These are phyloP conservation scores for Myotis myotis DNA, from an alignment of 2,797 vertebrate species.

Conservation along the genomic window DNA sequence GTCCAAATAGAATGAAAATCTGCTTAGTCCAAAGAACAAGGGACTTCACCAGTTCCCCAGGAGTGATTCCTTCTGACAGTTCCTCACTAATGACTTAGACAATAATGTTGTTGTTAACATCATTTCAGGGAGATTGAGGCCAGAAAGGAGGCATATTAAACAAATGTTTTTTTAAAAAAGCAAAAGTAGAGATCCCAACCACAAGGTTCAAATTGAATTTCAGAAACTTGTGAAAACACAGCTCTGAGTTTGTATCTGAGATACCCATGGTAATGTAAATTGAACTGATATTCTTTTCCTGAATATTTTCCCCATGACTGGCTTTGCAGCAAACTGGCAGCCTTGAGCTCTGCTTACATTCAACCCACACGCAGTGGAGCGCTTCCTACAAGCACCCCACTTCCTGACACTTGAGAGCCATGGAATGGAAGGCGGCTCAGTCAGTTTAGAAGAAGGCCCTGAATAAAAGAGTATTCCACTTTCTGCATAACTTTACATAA, in stretches of 20 bases:
- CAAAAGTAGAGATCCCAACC: not conserved
- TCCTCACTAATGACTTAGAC: conserved; percentile 34
- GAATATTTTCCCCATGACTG: conserved; percentile 70
- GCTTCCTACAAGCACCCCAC: conserved; percentile 73
- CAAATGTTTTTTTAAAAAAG: not conserved
- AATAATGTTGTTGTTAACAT: conserved; percentile 48
- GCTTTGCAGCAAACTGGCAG: conserved; percentile 53
- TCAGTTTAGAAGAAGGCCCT: conserved; percentile 73
- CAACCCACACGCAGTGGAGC: conserved; percentile 62
- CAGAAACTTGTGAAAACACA: not conserved
- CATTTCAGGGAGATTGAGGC: not conserved
- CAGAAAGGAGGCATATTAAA: not conserved
- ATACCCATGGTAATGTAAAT: conserved; percentile 58
- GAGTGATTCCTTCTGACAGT: conserved; percentile 2
- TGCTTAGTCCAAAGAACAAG: conserved; percentile 19
- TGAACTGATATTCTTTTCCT: conserved; percentile 61
- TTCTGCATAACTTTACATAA: conserved; percentile 87
- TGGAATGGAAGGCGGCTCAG: conserved; percentile 71
- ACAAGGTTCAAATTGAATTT: conserved; percentile 30
- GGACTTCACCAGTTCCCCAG: not conserved
- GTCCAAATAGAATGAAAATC: conserved; percentile 32
- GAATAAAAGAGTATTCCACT: conserved; percentile 81
- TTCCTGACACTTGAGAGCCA: conserved; percentile 80
- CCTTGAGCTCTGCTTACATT: conserved; percentile 64
- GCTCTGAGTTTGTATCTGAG: not conserved